phyloP scores from a whole-genome alignment of 1,140 invertebrate species.

The Archivesica marissinica region DNA sequence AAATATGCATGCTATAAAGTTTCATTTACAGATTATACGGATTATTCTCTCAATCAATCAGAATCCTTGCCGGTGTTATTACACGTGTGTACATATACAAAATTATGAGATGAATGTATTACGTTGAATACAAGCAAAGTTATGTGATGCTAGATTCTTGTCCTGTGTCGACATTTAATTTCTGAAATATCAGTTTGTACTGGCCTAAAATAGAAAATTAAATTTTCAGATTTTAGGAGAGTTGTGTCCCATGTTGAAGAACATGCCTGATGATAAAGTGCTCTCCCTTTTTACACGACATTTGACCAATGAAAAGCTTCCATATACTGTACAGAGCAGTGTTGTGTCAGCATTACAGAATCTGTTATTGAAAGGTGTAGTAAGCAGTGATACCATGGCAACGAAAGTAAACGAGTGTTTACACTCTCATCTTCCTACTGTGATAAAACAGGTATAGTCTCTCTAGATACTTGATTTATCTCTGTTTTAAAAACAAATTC shows the following conservation, averaged over 20 bases:
- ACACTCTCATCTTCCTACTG: neutral
- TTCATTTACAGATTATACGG: neutral
- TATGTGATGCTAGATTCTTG: too few relatives aligned
- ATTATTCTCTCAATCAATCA: neutral
- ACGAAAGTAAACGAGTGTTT: conserved; percentile 46
- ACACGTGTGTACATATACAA: neutral
- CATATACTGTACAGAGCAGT: conserved; percentile 26
- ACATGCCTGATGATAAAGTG: conserved; percentile 47
- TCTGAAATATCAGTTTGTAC: neutral
- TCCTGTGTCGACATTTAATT: too few relatives aligned
- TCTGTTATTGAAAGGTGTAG: neutral
- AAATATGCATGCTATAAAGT: too few relatives aligned
- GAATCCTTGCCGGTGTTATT: neutral
- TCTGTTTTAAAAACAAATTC: too few relatives aligned
- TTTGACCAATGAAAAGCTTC: neutral
- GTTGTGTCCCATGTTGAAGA: conserved; percentile 38
- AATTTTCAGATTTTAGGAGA: conserved; percentile 30
- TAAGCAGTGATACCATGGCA: conserved; percentile 39
- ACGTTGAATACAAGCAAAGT: too few relatives aligned
- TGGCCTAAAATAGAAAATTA: neutral
- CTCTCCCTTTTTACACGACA: conserved; percentile 30
- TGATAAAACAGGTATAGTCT: conserved; percentile 57
- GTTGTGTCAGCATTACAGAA: conserved; percentile 28
- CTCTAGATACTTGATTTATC: too few relatives aligned
- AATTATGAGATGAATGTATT: neutral